Conservation (phyloP, 1,140 invertebrate genomes). For the Lasioglossum albipes region DNA sequence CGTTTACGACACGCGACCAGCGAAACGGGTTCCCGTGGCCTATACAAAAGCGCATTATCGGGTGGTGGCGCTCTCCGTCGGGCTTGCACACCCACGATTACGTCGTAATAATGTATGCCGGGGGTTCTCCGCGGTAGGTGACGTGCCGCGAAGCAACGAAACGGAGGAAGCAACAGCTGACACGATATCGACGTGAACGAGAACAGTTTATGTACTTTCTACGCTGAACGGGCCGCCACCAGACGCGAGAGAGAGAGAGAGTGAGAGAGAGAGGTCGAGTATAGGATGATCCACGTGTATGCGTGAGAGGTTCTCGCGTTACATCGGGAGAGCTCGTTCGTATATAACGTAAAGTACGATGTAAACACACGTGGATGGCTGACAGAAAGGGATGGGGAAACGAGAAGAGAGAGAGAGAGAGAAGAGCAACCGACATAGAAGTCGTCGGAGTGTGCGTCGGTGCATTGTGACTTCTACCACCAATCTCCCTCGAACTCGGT, state of each 20-base stretch:
- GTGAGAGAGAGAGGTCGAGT: not conserved
- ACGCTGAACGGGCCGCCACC: constrained; percentile 31
- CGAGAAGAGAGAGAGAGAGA: constrained; percentile 10
- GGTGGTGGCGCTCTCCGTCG: constrained; percentile 17
- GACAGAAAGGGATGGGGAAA: constrained; percentile 23
- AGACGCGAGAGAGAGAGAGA: not conserved
- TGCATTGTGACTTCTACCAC: constrained; percentile 62
- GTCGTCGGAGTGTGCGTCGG: constrained; percentile 52
- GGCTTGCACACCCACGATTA: constrained; percentile 11
- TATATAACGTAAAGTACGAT: constrained; percentile 60
- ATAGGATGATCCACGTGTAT: constrained; percentile 49
- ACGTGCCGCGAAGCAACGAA: constrained; percentile 26
- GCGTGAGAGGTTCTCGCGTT: constrained; percentile 63
- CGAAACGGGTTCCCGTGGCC: constrained; percentile 29
- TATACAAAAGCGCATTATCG: constrained; percentile 16
- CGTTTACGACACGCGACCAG: not conserved
- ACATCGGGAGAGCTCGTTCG: constrained; percentile 38
- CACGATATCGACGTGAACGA: constrained; percentile 67
- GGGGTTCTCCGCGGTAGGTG: not conserved
- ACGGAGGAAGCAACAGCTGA: constrained; percentile 71
- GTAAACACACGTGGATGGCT: constrained; percentile 55
- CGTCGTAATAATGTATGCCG: constrained; percentile 8
- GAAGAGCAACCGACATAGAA: constrained; percentile 34
- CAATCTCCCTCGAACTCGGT: constrained; percentile 24
- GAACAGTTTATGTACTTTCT: constrained; percentile 66